phyloP scores from a whole-genome alignment of 2,888 invertebrate species.

The Erebia ligea region DNA sequence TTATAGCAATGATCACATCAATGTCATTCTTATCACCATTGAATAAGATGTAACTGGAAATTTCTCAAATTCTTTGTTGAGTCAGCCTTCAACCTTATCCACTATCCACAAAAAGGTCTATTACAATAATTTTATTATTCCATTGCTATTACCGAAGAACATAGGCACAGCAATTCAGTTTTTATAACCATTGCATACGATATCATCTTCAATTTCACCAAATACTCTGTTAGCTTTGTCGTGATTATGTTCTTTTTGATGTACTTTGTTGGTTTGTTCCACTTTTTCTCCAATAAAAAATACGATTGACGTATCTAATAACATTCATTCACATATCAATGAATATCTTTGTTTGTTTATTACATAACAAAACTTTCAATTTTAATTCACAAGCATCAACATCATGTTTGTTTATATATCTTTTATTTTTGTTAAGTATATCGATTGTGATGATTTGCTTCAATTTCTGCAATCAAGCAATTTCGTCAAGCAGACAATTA shows the following conservation, averaged over 20 bases:
- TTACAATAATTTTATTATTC: not conserved
- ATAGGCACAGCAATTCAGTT: not conserved
- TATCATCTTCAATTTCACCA: not conserved
- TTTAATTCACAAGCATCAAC: not conserved
- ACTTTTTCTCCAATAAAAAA: slow-evolving; percentile 7
- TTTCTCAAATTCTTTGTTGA: not conserved
- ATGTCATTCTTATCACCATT: not conserved
- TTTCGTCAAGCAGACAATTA: no score
- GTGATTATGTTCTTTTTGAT: not conserved
- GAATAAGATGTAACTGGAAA: not conserved
- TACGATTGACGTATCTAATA: not conserved
- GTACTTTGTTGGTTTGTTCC: slow-evolving; percentile 8
- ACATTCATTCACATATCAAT: slow-evolving; percentile 1
- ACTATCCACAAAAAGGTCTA: not conserved
- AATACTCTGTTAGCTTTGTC: not conserved
- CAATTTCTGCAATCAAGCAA: no score
- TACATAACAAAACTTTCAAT: slow-evolving; percentile 26
- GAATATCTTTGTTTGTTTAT: slow-evolving; percentile 11
- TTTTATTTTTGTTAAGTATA: not conserved
- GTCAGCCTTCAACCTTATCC: not conserved
- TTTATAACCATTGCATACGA: not conserved
- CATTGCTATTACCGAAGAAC: not conserved
- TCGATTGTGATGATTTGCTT: not conserved
- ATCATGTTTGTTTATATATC: not conserved
- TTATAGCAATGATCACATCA: not conserved